Conservation (phyloP, 1,140 invertebrate species). For the Trichoplusia ni region DNA sequence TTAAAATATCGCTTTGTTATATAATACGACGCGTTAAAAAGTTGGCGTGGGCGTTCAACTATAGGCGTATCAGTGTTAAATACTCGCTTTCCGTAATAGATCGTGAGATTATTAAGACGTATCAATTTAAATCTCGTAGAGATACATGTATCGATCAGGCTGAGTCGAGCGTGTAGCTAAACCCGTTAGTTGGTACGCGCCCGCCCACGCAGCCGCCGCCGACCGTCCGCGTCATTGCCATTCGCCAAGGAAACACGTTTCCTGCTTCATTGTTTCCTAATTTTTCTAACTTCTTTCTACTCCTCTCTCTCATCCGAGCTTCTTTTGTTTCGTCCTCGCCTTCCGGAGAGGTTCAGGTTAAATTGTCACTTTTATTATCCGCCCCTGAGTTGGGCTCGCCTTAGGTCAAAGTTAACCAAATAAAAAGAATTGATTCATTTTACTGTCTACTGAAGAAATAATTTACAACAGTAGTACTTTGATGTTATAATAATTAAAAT, state of each 20-base stretch:
- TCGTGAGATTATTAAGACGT: slow-evolving; percentile 19
- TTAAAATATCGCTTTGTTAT: no score
- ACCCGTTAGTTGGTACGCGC: slow-evolving; percentile 26
- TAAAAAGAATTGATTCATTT: not conserved
- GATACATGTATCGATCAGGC: slow-evolving; percentile 42
- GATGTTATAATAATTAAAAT: not conserved
- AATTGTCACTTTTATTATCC: slow-evolving; percentile 71
- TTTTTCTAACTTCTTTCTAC: slow-evolving; percentile 60
- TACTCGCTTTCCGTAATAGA: no score
- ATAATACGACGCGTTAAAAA: no score
- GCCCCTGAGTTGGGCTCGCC: slow-evolving; percentile 33
- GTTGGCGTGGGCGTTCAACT: no score
- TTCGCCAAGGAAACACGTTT: slow-evolving; percentile 52
- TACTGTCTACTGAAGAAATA: not conserved
- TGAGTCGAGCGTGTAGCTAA: slow-evolving; percentile 31
- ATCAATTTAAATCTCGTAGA: slow-evolving; percentile 26
- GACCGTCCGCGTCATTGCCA: slow-evolving; percentile 27
- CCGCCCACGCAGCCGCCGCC: slow-evolving; percentile 11
- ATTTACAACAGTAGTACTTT: not conserved
- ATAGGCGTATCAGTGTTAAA: no score
- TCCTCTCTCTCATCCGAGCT: slow-evolving; percentile 41
- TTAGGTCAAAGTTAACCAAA: slow-evolving; percentile 5
- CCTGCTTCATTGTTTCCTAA: slow-evolving; percentile 64
- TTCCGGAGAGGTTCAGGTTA: slow-evolving; percentile 60
- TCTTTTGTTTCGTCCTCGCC: slow-evolving; percentile 64